Evolutionary conservation across 2,888 invertebrate species (phyloP), one percentile per base, ranked within the genome.

Genomic region (Clitarchus hookeri): DNA sequence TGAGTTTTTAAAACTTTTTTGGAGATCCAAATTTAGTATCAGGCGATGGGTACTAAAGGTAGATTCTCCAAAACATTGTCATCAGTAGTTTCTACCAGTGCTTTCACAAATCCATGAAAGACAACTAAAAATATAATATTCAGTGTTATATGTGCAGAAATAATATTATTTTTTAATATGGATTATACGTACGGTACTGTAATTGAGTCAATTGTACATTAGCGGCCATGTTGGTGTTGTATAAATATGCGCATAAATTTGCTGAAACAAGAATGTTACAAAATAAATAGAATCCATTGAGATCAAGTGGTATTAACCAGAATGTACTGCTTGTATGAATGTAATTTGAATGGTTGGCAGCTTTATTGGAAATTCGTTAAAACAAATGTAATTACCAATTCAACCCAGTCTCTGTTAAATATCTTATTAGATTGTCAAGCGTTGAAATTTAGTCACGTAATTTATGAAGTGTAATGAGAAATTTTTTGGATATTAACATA

Each of bases 21-120:
- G 65, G 65, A 65, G 65, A 65, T 65, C 65, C 65, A 65, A 65
- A 0, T 65, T 65, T 65, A 65, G 65, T 65, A 65, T 65, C 65
- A 65, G 65, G 65, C 65, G 65, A 65, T 65, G 65, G 65, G n/a
- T 65, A 65, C 65, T 65, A n/a, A 65, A 65, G n/a, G 19, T n/a
- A 65, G 65, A n/a, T 19, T 23, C 23, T 65, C 65, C n/a, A 65
- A 19, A 19, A 6, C 6, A 53, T 53, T n/a, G n/a, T 23, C n/a
- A 23, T 23, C 8, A 6, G 16, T 65, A 1, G 65, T n/a, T n/a
- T 65, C 13, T 65, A 65, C 19, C 65, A 65, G 8, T n/a, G 65
- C 8, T 16, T 65, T 65, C n/a, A 23, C 12, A 65, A 65, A 8
- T 65, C 65, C n/a, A 65, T 23, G 8, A n/a, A 65, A n/a, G 23